Evolutionary conservation across 1,140 invertebrate genomes (phyloP).

Genomic region (Drosophila subobscura): DNA sequence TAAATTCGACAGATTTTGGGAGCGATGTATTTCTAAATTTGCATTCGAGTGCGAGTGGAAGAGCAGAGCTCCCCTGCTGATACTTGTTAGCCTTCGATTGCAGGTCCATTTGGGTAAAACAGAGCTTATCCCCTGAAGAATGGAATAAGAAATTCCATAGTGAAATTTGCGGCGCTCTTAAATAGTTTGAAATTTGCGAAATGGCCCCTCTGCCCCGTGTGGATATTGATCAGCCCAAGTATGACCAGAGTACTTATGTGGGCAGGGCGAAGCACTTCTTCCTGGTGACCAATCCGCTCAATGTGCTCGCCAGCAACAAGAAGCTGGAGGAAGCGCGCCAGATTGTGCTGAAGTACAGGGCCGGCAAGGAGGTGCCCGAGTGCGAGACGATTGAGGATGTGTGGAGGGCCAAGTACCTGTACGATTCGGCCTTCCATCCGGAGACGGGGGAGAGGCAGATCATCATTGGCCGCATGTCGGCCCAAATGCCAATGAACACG

Average conservation of each 20-base stretch:
- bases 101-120: too few relatives aligned
- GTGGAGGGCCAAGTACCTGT: slow-evolving; percentile 90
- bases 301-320: slow-evolving; percentile 88
- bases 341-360: slow-evolving; percentile 89
- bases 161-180: too few relatives aligned
- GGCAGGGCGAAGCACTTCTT: slow-evolving; percentile 96
- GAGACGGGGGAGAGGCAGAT: slow-evolving; percentile 92
- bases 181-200: too few relatives aligned
- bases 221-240: slow-evolving; percentile 92
- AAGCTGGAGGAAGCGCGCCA: slow-evolving; percentile 90
- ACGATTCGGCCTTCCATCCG: slow-evolving; percentile 93
- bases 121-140: too few relatives aligned
- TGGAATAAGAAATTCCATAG: too few relatives aligned
- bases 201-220: slow-evolving; percentile 79
- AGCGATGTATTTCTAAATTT: too few relatives aligned
- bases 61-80: too few relatives aligned
- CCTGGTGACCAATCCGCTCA: slow-evolving; percentile 94
- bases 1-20: too few relatives aligned
- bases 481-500: slow-evolving; percentile 97
- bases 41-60: too few relatives aligned
- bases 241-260: slow-evolving; percentile 93
- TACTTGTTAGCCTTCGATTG: too few relatives aligned
- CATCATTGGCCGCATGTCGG: slow-evolving; percentile 92
- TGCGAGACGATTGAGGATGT: slow-evolving; percentile 87
- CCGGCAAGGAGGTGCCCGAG: slow-evolving; percentile 85